Base-by-base conservation (phyloP, 2,113 vertebrate genomes). In the Pelusios castaneus region DNA sequence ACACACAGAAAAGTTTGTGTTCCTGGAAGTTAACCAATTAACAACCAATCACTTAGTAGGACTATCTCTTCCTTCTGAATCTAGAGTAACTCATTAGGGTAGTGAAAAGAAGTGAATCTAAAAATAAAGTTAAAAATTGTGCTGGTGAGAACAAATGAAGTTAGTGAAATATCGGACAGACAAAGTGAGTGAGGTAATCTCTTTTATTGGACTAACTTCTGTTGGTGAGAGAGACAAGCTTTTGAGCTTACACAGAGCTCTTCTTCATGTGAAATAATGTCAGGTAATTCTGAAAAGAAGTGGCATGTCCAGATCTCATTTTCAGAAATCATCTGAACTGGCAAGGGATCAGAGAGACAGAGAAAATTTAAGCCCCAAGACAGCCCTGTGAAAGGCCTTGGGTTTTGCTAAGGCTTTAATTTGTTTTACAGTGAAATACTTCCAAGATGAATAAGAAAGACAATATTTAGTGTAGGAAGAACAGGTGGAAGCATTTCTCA, bases 21-120 rank as follows among this genome's bases (percentile, higher is more conserved):
- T 22, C 47, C 55, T 82, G 14, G 25, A 85, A 0, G 4, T 91
- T 84, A n/a, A 45, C 78, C 78, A 91, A 82, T 82, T 73, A 84
- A 88, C 4, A 1, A 27, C 52, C 13, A 0, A 45, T 82, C 87
- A 43, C 51, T 17, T 85, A 47, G 43, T 38, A 94, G 54, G 75
- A 14, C 13, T 70, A 10, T 73, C 52, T 86, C 47, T 88, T 89
- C 43, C 19, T 87, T 85, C 54, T 31, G 84, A 90, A 91, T 81
- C 29, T 78, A 8, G 90, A 93, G 19, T 17, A 91, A 63, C 54
- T 95, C 12, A 81, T 94, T 81, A 90, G 43, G 31, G 12, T 47
- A 49, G 75, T 58, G n/a, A 88, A 43, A 63, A 89, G 87, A 93
- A 85, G n/a, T 60, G 89, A 90, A 51, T 89, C 41, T 4, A 58